A percentile compares a stretch with the other conserved stretches of the same genome.
Conservation (phyloP, 64 coral and sea anemone genomes). For the Trachythela sp. region DNA sequence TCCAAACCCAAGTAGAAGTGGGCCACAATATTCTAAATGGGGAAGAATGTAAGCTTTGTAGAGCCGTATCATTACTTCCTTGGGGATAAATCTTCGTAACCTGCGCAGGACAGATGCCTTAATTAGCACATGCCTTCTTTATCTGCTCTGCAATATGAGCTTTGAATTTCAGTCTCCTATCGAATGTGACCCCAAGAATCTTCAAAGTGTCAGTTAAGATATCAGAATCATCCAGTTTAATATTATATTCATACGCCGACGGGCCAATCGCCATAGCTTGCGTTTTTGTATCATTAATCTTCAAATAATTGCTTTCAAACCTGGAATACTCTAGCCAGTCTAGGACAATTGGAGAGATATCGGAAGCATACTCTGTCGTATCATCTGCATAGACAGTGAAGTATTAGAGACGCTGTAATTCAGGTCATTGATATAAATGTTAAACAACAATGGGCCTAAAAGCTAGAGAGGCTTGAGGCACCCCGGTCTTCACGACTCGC, state of each 20-base stretch:
- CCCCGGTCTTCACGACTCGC: neutral
- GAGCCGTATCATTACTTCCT: no score
- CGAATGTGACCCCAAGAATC: slow-evolving; percentile 34
- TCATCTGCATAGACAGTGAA: no score
- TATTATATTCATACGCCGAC: slow-evolving; percentile 19
- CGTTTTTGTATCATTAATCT: slow-evolving; percentile 11
- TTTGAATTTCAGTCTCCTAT: slow-evolving; percentile 30
- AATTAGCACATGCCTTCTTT: slow-evolving; percentile 44
- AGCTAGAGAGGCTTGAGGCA: neutral
- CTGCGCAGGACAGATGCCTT: slow-evolving; percentile 36
- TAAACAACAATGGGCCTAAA: neutral
- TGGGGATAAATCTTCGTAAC: slow-evolving; percentile 44
- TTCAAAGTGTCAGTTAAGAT: slow-evolving; percentile 16
- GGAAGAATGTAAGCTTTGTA: no score
- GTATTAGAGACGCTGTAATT: no score
- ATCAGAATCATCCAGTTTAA: slow-evolving; percentile 27
- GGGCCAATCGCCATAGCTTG: slow-evolving; percentile 34
- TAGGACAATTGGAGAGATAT: neutral
- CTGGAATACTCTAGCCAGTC: neutral
- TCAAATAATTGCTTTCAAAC: slow-evolving; percentile 16
- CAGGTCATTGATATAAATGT: no score
- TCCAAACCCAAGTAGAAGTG: no score
- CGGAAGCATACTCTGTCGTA: no score
- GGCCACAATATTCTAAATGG: no score
- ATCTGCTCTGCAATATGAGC: slow-evolving; percentile 30